A percentile compares a stretch with the other conserved stretches of the same genome.
Evolutionary conservation across 2,888 invertebrate genomes (phyloP).

Genomic region (Hyalella azteca): DNA sequence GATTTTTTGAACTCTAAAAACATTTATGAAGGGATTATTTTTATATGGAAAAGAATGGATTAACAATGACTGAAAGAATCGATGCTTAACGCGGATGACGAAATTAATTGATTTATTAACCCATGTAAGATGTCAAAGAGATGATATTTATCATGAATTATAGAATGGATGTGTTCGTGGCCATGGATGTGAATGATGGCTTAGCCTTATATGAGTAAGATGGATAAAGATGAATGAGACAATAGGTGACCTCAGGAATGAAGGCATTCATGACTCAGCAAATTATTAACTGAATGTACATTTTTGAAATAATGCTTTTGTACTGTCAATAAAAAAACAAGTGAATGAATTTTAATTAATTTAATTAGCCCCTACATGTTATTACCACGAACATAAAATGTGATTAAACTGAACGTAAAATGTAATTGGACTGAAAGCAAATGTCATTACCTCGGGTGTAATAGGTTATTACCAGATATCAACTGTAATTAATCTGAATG

Average conservation of each 20-base stretch:
- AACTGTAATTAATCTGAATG: no score
- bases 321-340: background rate
- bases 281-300: background rate
- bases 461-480: no score
- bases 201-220: slow-evolving; percentile 4
- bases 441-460: no score
- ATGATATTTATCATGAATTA: background rate
- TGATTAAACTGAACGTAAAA: no score
- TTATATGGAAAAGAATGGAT: background rate
- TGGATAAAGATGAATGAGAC: background rate
- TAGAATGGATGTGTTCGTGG: slow-evolving; percentile 9
- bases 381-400: background rate
- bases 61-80: background rate
- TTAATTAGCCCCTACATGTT: background rate
- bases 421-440: no score
- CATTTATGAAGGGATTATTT: background rate
- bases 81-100: background rate
- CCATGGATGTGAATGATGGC: slow-evolving; percentile 11
- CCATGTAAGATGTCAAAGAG: no score
- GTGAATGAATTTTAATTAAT: background rate
- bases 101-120: no score
- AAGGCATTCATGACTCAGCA: slow-evolving; percentile 26
- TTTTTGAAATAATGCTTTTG: background rate
- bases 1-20: background rate
- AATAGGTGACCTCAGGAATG: background rate